Base-by-base conservation (phyloP, 2,113 vertebrate genomes). In the Rhabdomys dilectus region DNA sequence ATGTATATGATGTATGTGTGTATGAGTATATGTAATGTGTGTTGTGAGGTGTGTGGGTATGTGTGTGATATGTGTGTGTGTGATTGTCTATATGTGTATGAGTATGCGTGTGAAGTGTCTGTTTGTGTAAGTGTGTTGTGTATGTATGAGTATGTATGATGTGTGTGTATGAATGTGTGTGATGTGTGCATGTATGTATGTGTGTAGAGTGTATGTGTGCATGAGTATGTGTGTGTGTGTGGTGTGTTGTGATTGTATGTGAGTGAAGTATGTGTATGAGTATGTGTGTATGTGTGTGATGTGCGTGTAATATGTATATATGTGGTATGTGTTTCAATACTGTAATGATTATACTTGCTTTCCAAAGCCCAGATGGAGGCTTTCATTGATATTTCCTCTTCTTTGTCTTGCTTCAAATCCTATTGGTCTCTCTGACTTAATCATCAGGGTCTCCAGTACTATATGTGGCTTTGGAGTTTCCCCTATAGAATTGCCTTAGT, bases 381-480 rank as follows among this genome's bases (percentile, higher is more conserved):
- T 64, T 31, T 75, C 42, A 34, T 29, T 1, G 26, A 7, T 87
- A 36, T 96, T 89, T 93, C 88, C 86, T 58, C 51, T 68, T 64
- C 5, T 5, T 45, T 12, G 66, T 95, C 58, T 81, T 91, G 88
- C 68, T 73, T 95, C 76, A 84, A 58, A 62, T 97, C 89, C 34
- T 60, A 21, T 77, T 85, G 82, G 72, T 93, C 51, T 73, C 77
- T 93, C 6, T 82, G 60, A 92, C 88, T 92, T 97, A 97, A 75
- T n/a, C 80, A 92, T 10, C 11, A 13, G 34, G 31, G 16, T 96
- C 92, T 97, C 95, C 80, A 93, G 91, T 66, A 62, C 73, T 80
- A 85, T 88, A 60, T 97, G 91, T 66, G 64, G 97, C 97, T 97
- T 95, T 0, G 5, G 60, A 56, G 89, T 60, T 91, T 98, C 84